A percentile compares a stretch with the other conserved stretches of the same genome.
Conservation (phyloP, 1,140 invertebrate genomes). For the Lepidotrigona ventralis region DNA sequence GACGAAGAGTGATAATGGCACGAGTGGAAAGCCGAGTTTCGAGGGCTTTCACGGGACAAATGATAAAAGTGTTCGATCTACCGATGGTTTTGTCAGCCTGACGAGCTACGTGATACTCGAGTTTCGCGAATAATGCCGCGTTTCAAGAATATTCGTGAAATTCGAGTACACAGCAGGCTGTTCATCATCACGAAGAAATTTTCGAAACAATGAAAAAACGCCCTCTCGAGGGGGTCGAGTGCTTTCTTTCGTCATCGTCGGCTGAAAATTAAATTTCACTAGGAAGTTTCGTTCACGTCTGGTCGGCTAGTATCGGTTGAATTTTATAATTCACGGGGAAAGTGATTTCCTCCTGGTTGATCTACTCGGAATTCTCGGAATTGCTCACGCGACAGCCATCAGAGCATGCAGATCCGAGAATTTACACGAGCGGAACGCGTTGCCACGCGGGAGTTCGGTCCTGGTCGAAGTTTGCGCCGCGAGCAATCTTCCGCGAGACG, state of each 20-base stretch:
- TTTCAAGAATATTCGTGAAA: background rate
- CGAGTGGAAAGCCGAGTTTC: background rate
- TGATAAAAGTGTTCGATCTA: background rate
- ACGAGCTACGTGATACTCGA: background rate
- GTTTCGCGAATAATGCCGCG: background rate
- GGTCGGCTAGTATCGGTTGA: no score
- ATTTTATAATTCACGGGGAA: background rate
- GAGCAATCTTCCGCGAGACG: background rate
- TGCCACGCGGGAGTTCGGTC: background rate
- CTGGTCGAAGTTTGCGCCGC: background rate
- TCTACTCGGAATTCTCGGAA: background rate
- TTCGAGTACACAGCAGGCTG: background rate
- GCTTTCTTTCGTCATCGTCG: background rate
- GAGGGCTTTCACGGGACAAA: background rate
- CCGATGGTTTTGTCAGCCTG: slow-evolving; percentile 14
- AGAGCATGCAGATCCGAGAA: background rate
- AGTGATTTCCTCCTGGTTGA: background rate
- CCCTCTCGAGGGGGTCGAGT: background rate
- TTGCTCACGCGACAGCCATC: background rate
- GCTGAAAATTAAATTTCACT: background rate
- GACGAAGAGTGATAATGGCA: slow-evolving; percentile 12
- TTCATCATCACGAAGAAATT: background rate
- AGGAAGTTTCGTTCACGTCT: no score
- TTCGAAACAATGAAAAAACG: background rate
- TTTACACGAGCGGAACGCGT: background rate